These are phyloP conservation scores for Tenrec ecaudatus DNA, from an alignment of 2,113 vertebrate species.

Conservation along the genomic window DNA sequence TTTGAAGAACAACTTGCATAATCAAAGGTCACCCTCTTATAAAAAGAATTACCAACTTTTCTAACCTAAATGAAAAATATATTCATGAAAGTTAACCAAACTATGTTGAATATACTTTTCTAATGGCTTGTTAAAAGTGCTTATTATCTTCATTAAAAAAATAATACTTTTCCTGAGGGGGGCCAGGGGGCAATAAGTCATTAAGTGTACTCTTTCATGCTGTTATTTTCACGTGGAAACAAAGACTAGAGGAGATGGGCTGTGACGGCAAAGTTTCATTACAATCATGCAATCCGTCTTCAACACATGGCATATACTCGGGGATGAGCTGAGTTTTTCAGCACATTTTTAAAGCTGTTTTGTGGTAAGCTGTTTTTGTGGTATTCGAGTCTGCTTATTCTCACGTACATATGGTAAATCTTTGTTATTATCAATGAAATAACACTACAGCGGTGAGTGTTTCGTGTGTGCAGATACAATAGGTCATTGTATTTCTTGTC, in stretches of 20 bases:
- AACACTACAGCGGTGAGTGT: slow-evolving; percentile 35
- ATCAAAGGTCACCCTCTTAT: background rate
- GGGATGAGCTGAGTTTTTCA: too few species aligned
- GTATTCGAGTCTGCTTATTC: too few species aligned
- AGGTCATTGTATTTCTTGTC: too few species aligned
- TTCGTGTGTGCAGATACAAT: background rate
- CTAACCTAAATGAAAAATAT: background rate
- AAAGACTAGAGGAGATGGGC: slow-evolving; percentile 65
- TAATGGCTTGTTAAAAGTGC: background rate
- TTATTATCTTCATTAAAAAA: background rate
- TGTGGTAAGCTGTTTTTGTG: too few species aligned
- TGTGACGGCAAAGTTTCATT: slow-evolving; percentile 80
- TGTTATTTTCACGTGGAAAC: slow-evolving; percentile 69
- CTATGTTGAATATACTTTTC: background rate
- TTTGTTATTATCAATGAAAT: slow-evolving; percentile 79
- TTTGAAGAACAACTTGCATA: background rate
- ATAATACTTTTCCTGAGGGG: too few species aligned
- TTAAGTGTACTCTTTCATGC: slow-evolving; percentile 36
- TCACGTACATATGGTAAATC: slow-evolving; percentile 71
- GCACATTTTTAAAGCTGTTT: too few species aligned
- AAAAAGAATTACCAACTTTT: background rate
- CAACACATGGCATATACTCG: slow-evolving; percentile 39
- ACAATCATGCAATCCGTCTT: slow-evolving; percentile 85
- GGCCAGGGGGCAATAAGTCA: background rate
- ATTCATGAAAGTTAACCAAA: slow-evolving; percentile 4